Percentiles rank a stretch among this genome's conserved stretches.
These are phyloP conservation scores for Maniola jurtina DNA, from an alignment of 1,140 invertebrate genomes.

Conservation along the genomic window DNA sequence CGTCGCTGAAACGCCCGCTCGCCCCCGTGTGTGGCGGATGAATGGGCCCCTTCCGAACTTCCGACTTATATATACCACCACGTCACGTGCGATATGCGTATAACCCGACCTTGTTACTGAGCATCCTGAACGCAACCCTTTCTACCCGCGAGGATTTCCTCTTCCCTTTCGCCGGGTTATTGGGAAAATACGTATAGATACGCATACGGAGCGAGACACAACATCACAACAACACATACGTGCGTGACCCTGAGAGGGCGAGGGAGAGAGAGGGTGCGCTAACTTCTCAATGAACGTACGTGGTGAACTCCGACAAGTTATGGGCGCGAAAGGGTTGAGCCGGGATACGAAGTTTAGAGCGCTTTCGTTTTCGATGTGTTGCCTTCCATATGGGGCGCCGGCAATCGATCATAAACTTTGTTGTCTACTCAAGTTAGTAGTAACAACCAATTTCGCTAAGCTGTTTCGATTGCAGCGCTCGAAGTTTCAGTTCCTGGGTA, in stretches of 20 bases:
- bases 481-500: not conserved
- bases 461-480: constrained; percentile 8
- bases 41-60: constrained; percentile 47
- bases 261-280: constrained; percentile 49
- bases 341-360: constrained; percentile 55
- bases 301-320: constrained; percentile 65
- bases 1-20: constrained; percentile 40
- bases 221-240: constrained; percentile 52
- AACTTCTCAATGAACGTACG: constrained; percentile 66
- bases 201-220: constrained; percentile 60
- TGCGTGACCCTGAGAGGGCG: constrained; percentile 53
- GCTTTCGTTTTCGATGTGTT: constrained; percentile 71
- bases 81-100: constrained; percentile 48
- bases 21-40: constrained; percentile 48
- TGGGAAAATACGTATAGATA: constrained; percentile 29
- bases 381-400: constrained; percentile 48
- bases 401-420: constrained; percentile 59
- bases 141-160: constrained; percentile 15
- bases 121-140: constrained; percentile 25
- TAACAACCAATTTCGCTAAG: constrained; percentile 35
- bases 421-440: constrained; percentile 40
- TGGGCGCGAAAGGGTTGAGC: constrained; percentile 64
- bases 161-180: constrained; percentile 38
- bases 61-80: constrained; percentile 33
- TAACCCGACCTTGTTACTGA: constrained; percentile 38